phyloP scores from a whole-genome alignment of 2,888 invertebrate genomes.

The Pammene aurita region DNA sequence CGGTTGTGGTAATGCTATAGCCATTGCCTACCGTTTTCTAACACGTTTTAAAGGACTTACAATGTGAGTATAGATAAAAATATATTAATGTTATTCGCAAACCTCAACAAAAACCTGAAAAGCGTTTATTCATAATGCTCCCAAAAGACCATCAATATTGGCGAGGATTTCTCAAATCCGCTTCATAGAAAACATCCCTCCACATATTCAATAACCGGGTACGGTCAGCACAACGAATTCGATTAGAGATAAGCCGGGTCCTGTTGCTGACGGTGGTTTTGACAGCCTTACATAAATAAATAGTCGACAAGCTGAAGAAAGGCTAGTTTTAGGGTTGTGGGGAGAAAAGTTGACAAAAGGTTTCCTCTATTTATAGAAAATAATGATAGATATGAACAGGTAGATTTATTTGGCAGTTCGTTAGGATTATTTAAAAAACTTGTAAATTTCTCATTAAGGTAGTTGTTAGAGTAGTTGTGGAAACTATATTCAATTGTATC shows the following conservation, averaged over 20 bases:
- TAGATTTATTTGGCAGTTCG: not conserved
- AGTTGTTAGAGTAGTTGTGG: no score
- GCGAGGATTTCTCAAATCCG: slow-evolving; percentile 55
- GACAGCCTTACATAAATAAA: slow-evolving; percentile 22
- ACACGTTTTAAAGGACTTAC: no score
- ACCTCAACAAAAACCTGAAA: slow-evolving; percentile 35
- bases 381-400: no score
- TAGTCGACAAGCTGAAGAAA: slow-evolving; percentile 11
- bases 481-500: no score
- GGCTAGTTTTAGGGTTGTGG: slow-evolving; percentile 3
- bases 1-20: no score
- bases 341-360: not conserved
- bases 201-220: slow-evolving; percentile 31
- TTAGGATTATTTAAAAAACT: no score
- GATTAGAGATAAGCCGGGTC: slow-evolving; percentile 30
- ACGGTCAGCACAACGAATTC: slow-evolving; percentile 30
- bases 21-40: no score
- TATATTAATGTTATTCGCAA: not conserved
- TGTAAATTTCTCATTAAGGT: no score
- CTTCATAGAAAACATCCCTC: slow-evolving; percentile 53
- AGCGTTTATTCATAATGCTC: slow-evolving; percentile 49
- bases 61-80: no score
- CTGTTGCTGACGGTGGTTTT: slow-evolving; percentile 12
- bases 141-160: slow-evolving; percentile 52
- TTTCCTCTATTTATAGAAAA: not conserved